Percentiles rank a stretch among this genome's conserved stretches.
These are phyloP conservation scores for Ditylenchus dipsaci DNA, from an alignment of 1,140 invertebrate species.

Conservation along the genomic window DNA sequence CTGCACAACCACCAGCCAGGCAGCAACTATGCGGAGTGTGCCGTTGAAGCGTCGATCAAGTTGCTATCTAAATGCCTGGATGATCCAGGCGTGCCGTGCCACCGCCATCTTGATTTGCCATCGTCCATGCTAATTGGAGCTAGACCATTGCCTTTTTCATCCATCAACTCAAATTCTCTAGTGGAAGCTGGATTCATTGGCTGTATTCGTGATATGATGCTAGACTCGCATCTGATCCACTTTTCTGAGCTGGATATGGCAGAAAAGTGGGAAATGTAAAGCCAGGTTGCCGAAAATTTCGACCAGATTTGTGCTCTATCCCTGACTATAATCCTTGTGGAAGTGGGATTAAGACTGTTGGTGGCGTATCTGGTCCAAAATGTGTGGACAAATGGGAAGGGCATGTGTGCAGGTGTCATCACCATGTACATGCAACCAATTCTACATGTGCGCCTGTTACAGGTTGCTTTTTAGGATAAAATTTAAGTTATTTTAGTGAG, in stretches of 20 bases:
- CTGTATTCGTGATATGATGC: constrained; percentile 45
- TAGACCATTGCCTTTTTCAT: constrained; percentile 9
- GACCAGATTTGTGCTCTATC: constrained; percentile 33
- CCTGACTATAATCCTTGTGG: background rate
- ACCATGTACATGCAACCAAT: constrained; percentile 40
- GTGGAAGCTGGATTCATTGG: constrained; percentile 36
- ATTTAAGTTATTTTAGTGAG: background rate
- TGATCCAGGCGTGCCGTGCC: constrained; percentile 84
- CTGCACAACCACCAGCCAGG: constrained; percentile 17
- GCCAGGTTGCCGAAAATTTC: constrained; percentile 43
- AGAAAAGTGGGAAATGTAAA: constrained; percentile 47
- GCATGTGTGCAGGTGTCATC: constrained; percentile 39
- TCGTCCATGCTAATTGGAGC: constrained; percentile 91
- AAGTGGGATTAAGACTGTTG: background rate
- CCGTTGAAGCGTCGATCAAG: constrained; percentile 68
- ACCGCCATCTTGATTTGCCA: constrained; percentile 87
- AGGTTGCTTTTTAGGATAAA: background rate
- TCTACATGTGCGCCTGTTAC: constrained; percentile 4
- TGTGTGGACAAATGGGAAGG: constrained; percentile 50
- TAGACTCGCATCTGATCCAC: constrained; percentile 44
- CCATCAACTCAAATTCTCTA: background rate
- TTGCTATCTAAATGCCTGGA: constrained; percentile 62
- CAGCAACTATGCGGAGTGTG: constrained; percentile 69
- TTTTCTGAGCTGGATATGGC: constrained; percentile 47
- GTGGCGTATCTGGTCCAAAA: constrained; percentile 17